These are phyloP conservation scores for Coracopsis vasa DNA, from an alignment of 2,113 vertebrate species.

Conservation along the genomic window DNA sequence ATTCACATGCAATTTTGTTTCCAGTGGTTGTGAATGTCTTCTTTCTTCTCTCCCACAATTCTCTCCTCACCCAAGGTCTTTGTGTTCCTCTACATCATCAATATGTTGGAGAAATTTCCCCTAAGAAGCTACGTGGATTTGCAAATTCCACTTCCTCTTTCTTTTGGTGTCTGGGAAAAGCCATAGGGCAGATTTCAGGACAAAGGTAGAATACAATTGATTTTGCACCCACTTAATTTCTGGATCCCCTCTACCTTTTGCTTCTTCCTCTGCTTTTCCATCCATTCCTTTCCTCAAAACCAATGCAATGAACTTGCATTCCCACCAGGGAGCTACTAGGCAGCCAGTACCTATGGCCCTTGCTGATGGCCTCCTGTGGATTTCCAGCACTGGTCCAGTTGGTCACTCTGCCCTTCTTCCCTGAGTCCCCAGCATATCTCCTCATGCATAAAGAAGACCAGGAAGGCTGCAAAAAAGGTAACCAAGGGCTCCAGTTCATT, in stretches of 20 bases:
- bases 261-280: background rate
- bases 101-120: constrained; percentile 80
- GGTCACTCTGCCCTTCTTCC: constrained; percentile 70
- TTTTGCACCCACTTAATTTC: background rate
- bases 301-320: background rate
- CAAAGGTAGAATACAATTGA: constrained; percentile 74
- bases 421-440: constrained; percentile 73
- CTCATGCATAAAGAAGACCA: constrained; percentile 77
- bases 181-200: constrained; percentile 81
- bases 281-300: background rate
- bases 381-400: constrained; percentile 78
- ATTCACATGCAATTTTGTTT: background rate
- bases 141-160: constrained; percentile 71
- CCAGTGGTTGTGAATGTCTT: background rate
- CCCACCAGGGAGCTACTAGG: constrained; percentile 80
- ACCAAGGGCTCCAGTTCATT: background rate
- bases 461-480: constrained; percentile 77
- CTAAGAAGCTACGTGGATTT: constrained; percentile 76
- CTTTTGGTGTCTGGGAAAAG: constrained; percentile 80
- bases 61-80: constrained; percentile 24
- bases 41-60: background rate
- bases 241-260: background rate
- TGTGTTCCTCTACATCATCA: constrained; percentile 68
- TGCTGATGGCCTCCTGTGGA: constrained; percentile 73
- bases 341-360: constrained; percentile 80